Evolutionary conservation across 2,888 invertebrate species (phyloP), one percentile per base, ranked within the genome.

Genomic region (Nemapogon koenigi): DNA sequence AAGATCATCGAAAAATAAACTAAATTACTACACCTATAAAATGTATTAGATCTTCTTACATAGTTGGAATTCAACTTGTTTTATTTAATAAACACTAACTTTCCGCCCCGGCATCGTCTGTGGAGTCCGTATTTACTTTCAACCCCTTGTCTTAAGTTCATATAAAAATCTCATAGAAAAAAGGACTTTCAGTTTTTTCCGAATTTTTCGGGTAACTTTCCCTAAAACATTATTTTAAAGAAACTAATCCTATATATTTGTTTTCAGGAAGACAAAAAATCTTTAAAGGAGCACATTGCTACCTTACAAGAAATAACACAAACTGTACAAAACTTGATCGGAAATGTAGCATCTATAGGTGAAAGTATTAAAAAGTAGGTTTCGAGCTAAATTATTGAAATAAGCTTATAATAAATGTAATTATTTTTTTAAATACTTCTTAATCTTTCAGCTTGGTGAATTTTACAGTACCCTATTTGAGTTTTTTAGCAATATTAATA

Each of bases 241-340:
- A n/a, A n/a, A n/a, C 32, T 43, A 15, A 37, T 39, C 41, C 43
- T 41, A 37, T n/a, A n/a, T n/a, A n/a, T n/a, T n/a, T n/a, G n/a
- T n/a, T 56, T 67, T 36, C 50, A 90, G 88, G 95, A 95, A 62
- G 95, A 94, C 59, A 94, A 94, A 66, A 93, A 91, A 59, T 89
- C 92, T 44, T 78, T 97, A 42, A 90, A 94, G 58, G 94, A 96
- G 62, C 86, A 91, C 49, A 68, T 97, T 35, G 91, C 92, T 59
- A 91, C 92, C 14, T 89, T 97, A 41, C 95, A 97, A 62, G 97
- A 98, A 64, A 94, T 96, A 38, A 91, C 97, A 15, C 90, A 94
- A 52, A 88, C 90, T 38, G 94, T 98, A 7, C 98, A 99, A 72
- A 95, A 95, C 59, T 87, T 89, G 3, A 89, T 98, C 41, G 97